These are phyloP conservation scores for Tanypteryx hageni DNA, from an alignment of 2,888 invertebrate species.

Conservation along the genomic window DNA sequence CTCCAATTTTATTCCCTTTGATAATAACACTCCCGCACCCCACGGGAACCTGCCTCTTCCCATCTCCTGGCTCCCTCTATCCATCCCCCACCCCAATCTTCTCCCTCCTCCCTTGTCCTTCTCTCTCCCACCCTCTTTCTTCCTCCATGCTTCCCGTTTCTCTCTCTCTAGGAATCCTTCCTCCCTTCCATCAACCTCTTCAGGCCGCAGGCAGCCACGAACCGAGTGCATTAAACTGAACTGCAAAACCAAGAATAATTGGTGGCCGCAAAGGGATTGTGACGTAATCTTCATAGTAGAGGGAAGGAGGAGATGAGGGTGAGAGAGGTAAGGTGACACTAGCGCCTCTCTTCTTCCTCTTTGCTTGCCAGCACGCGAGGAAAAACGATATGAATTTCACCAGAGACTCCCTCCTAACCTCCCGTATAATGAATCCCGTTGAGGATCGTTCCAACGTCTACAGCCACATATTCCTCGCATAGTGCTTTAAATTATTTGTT, in stretches of 20 bases:
- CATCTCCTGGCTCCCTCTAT: background rate
- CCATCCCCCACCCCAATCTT: background rate
- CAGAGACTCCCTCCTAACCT: background rate
- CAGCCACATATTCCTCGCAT: background rate
- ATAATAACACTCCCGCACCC: slow-evolving; percentile 44
- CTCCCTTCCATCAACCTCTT: background rate
- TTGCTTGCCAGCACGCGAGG: background rate
- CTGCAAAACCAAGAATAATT: background rate
- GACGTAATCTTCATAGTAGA: background rate
- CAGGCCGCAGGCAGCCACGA: background rate
- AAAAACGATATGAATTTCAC: slow-evolving; percentile 1
- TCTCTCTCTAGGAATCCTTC: background rate
- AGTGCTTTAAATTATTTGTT: too few relatives aligned
- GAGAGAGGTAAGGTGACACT: too few relatives aligned
- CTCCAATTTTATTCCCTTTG: slow-evolving; percentile 59
- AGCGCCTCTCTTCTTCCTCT: background rate
- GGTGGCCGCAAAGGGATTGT: slow-evolving; percentile 12
- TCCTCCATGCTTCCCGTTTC: background rate
- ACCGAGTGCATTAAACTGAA: background rate
- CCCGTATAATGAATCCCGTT: background rate
- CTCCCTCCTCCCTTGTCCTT: background rate
- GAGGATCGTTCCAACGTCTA: background rate
- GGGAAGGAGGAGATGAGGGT: background rate
- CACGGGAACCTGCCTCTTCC: background rate
- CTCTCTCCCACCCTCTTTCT: background rate